A percentile compares a stretch with the other conserved stretches of the same genome.
Evolutionary conservation across 2,888 invertebrate genomes (phyloP).

Genomic region (Metalampra italica): DNA sequence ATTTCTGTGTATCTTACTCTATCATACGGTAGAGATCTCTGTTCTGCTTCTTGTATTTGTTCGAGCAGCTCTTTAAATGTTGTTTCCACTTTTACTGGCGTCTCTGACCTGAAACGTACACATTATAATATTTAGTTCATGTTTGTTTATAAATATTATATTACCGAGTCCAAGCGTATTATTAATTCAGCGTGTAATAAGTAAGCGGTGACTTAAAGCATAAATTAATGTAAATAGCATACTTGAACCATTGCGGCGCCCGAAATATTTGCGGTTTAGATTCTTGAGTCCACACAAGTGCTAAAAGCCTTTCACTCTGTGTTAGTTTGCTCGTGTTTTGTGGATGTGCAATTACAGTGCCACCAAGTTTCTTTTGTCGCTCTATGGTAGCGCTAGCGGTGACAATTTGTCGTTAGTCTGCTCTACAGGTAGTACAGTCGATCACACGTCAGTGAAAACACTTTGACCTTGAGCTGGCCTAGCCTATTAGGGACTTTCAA

Average conservation of each 20-base stretch:
- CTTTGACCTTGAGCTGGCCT: too few species aligned
- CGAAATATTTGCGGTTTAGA: constrained; percentile 14
- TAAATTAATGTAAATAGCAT: constrained; percentile 43
- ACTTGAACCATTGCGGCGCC: constrained; percentile 54
- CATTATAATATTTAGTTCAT: constrained; percentile 13
- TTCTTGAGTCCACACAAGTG: constrained; percentile 10
- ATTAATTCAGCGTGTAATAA: constrained; percentile 25
- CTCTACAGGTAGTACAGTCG: too few species aligned
- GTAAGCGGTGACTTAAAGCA: constrained; percentile 38
- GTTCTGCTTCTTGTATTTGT: constrained; percentile 17
- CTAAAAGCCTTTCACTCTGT: constrained; percentile 9
- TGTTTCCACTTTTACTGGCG: constrained; percentile 17
- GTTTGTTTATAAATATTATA: constrained; percentile 5
- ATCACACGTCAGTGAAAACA: too few species aligned
- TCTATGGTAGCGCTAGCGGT: neutral
- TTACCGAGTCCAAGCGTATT: constrained; percentile 31
- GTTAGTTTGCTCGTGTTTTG: constrained; percentile 13
- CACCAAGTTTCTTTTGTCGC: neutral
- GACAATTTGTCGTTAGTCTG: neutral
- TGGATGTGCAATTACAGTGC: constrained; percentile 1
- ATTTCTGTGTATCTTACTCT: constrained; percentile 28
- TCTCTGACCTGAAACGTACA: constrained; percentile 39
- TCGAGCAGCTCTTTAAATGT: neutral
- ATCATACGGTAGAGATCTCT: constrained; percentile 34
- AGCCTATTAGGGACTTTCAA: too few species aligned